A percentile compares a stretch with the other conserved stretches of the same genome.
These are phyloP conservation scores for Lacanobia oleracea DNA, from an alignment of 2,888 invertebrate genomes.

Conservation along the genomic window DNA sequence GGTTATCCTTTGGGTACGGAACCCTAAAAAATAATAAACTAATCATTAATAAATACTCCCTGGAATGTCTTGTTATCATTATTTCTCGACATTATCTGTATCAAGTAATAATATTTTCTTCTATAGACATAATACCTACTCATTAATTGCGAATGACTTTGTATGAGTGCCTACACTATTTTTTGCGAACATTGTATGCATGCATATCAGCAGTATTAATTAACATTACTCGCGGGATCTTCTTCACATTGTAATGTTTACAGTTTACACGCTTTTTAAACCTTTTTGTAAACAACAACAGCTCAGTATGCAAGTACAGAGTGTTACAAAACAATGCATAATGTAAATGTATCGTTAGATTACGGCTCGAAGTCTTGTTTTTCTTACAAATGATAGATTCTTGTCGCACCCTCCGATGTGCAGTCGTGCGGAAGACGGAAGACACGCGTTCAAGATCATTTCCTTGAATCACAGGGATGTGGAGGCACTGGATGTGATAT, in stretches of 20 bases:
- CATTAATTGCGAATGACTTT: slow-evolving; percentile 25
- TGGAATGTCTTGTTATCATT: not conserved
- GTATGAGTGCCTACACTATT: slow-evolving; percentile 2
- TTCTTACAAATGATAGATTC: slow-evolving; percentile 36
- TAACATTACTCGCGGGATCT: slow-evolving; percentile 7
- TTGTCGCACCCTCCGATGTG: slow-evolving; percentile 37
- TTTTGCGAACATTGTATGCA: slow-evolving; percentile 37
- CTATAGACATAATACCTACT: not conserved
- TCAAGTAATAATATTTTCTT: slow-evolving; percentile 13
- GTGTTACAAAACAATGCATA: slow-evolving; percentile 37
- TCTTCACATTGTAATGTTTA: slow-evolving; percentile 11
- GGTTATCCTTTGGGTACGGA: too few relatives aligned
- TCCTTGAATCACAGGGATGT: slow-evolving; percentile 20
- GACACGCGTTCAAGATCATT: slow-evolving; percentile 40
- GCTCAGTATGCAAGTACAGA: slow-evolving; percentile 22
- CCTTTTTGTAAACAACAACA: slow-evolving; percentile 18
- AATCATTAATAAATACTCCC: too few relatives aligned
- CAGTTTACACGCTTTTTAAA: slow-evolving; percentile 51
- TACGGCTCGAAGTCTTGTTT: slow-evolving; percentile 11
- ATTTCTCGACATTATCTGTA: slow-evolving; percentile 21
- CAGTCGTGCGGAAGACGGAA: slow-evolving; percentile 46
- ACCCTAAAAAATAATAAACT: too few relatives aligned
- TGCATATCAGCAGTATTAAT: slow-evolving; percentile 9
- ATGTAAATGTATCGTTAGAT: slow-evolving; percentile 18
- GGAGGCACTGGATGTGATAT: slow-evolving; percentile 19